Conservation (phyloP, 2,888 invertebrate genomes). For the Polydrusus pterygomalis region DNA sequence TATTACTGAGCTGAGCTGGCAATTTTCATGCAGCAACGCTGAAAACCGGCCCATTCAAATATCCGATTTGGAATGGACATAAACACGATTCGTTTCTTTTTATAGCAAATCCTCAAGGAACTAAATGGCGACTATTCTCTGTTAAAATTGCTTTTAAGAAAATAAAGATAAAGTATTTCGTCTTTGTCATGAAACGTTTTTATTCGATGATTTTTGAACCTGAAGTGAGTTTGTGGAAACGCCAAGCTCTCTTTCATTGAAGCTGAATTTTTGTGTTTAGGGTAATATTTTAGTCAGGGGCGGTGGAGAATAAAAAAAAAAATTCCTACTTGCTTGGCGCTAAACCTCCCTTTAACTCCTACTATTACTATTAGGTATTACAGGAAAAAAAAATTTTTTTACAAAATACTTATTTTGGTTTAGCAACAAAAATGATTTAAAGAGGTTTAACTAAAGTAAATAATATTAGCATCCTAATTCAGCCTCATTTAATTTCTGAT, state of each 20-base stretch:
- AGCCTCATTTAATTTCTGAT: no score
- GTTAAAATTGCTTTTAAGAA: background rate
- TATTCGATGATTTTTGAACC: background rate
- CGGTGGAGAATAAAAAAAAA: no score
- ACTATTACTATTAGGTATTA: no score
- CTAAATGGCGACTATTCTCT: constrained; percentile 5
- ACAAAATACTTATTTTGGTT: no score
- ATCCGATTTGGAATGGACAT: constrained; percentile 5
- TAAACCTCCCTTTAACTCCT: no score
- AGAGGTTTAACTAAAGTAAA: no score
- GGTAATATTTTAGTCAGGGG: no score
- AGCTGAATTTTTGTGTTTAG: no score
- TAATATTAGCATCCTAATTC: no score
- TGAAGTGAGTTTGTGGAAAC: background rate
- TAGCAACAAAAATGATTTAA: no score
- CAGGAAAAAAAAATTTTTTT: no score
- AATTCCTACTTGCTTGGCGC: no score
- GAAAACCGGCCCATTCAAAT: constrained; percentile 11
- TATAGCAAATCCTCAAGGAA: background rate
- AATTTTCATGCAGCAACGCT: constrained; percentile 10
- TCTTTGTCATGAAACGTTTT: background rate
- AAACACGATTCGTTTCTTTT: background rate
- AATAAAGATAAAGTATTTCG: background rate
- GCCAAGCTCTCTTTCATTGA: background rate
- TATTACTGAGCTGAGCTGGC: background rate